Conservation (phyloP, 2,797 vertebrate species). For the Agapornis canus region DNA sequence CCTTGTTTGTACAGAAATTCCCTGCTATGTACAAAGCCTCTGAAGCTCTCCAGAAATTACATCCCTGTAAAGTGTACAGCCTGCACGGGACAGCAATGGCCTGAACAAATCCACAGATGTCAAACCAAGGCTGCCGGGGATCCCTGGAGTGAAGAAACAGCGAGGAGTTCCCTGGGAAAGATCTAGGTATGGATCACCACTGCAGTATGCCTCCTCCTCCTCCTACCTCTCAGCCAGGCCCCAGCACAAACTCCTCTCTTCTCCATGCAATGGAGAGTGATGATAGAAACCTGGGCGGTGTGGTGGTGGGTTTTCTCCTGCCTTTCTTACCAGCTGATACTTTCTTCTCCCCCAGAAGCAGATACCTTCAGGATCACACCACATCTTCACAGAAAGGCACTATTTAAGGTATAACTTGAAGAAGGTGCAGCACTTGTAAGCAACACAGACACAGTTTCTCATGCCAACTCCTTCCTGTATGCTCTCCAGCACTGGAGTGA, state of each 20-base stretch:
- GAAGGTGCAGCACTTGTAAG: not conserved
- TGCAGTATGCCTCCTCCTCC: not conserved
- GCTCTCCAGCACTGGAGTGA: not conserved
- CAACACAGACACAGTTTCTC: not conserved
- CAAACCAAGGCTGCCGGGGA: not conserved
- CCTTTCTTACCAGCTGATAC: not conserved
- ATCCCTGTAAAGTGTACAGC: not conserved
- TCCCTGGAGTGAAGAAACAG: fast-evolving
- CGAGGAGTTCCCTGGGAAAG: not conserved
- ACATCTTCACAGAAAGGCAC: not conserved
- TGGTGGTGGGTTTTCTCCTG: not conserved
- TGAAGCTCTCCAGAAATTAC: not conserved
- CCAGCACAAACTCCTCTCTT: not conserved
- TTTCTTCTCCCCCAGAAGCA: not conserved
- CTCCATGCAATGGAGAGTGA: not conserved
- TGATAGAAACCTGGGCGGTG: not conserved
- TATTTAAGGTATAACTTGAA: not conserved
- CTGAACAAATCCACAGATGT: not conserved
- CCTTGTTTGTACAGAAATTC: not conserved
- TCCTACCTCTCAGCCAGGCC: not conserved
- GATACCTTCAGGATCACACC: not conserved
- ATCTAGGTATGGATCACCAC: not conserved
- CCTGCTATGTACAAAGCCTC: not conserved
- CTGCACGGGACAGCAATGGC: not conserved
- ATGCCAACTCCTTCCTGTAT: not conserved